Percentiles rank a stretch among this genome's conserved stretches.
These are phyloP conservation scores for Hyperoplus lanceolatus DNA, from an alignment of 2,797 vertebrate species.

Conservation along the genomic window DNA sequence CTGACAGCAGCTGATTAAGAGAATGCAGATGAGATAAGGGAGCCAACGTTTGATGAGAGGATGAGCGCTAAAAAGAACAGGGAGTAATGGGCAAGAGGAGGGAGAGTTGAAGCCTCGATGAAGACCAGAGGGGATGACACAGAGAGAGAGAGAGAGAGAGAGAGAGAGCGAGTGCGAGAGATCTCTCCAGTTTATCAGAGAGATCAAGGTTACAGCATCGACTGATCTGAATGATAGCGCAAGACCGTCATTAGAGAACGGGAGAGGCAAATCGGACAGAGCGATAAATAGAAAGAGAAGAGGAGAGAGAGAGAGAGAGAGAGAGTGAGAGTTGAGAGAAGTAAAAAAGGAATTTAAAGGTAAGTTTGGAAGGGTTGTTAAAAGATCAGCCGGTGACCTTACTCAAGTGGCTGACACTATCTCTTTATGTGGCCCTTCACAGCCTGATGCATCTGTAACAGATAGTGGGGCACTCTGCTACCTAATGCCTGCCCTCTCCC, in stretches of 20 bases:
- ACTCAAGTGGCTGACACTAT: conserved; percentile 48
- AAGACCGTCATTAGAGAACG: conserved; percentile 70
- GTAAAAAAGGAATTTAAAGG: conserved; percentile 40
- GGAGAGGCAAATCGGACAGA: conserved; percentile 37
- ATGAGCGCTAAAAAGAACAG: conserved; percentile 66
- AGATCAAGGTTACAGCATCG: conserved; percentile 80
- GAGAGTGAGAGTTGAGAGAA: conserved; percentile 46
- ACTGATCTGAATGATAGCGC: conserved; percentile 75
- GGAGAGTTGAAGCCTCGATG: conserved; percentile 52
- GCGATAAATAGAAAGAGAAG: conserved; percentile 42
- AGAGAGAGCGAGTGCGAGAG: conserved; percentile 40
- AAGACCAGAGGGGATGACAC: conserved; percentile 71
- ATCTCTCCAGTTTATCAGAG: conserved; percentile 70
- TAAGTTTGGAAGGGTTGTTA: conserved; percentile 45
- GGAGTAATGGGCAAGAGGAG: conserved; percentile 58
- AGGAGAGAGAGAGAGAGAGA: conserved; percentile 39
- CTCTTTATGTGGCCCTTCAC: conserved; percentile 55
- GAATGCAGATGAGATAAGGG: conserved; percentile 80
- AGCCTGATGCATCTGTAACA: conserved; percentile 45
- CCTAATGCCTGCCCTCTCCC: conserved; percentile 23
- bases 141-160: conserved; percentile 30
- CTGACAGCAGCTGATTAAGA: conserved; percentile 81
- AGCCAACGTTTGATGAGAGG: conserved; percentile 78
- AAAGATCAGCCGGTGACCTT: conserved; percentile 58
- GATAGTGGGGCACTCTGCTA: conserved; percentile 19